Evolutionary conservation across 2,113 vertebrate genomes (phyloP).

Genomic region (Morone saxatilis): DNA sequence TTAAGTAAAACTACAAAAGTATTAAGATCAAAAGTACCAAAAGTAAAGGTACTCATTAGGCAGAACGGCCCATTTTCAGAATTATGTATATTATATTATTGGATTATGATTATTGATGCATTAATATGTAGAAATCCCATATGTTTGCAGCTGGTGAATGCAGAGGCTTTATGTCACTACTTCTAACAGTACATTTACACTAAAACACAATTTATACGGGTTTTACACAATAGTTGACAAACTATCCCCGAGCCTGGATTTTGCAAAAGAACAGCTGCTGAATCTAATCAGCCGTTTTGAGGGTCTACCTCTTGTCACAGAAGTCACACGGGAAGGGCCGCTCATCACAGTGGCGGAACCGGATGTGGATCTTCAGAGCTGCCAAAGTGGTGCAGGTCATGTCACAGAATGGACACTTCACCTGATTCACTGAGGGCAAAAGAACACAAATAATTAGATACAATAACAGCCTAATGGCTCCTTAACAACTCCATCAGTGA

Average conservation of each 20-base stretch:
- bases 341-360: slow-evolving; percentile 83
- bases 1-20: too few relatives aligned
- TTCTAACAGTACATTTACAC: not conserved
- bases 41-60: too few relatives aligned
- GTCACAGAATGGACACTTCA: slow-evolving; percentile 81
- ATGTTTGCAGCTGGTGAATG: too few relatives aligned
- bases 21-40: too few relatives aligned
- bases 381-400: slow-evolving; percentile 81
- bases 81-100: too few relatives aligned
- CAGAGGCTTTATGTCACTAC: not conserved
- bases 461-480: not conserved
- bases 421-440: slow-evolving; percentile 69
- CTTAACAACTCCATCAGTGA: not conserved
- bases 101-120: too few relatives aligned
- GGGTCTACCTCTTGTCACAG: slow-evolving; percentile 80
- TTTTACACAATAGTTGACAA: not conserved
- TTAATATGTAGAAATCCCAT: too few relatives aligned
- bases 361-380: slow-evolving; percentile 84
- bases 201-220: not conserved
- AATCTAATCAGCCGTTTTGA: not conserved
- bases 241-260: not conserved
- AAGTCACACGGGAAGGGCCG: slow-evolving; percentile 83
- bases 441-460: not conserved
- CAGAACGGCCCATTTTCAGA: too few relatives aligned
- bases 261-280: not conserved